phyloP scores from a whole-genome alignment of 1,140 invertebrate genomes.

The Lanistes nyassanus region DNA sequence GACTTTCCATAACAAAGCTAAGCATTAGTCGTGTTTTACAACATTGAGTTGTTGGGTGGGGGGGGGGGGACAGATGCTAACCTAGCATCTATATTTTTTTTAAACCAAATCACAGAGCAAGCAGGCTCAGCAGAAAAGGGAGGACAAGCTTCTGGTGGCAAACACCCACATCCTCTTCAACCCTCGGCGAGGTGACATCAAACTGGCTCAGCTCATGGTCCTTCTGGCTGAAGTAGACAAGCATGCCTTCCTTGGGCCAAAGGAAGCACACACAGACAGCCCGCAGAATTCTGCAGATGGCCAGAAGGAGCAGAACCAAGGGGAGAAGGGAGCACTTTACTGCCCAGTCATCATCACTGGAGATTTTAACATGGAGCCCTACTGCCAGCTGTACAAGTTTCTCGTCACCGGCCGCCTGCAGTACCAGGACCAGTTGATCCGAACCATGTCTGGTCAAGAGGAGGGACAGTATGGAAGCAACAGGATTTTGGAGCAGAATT shows the following conservation, averaged over 20 bases:
- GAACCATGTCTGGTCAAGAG: slow-evolving; percentile 61
- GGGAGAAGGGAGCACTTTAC: slow-evolving; percentile 62
- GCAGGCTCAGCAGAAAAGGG: slow-evolving; percentile 11
- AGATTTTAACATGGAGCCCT: slow-evolving; percentile 86
- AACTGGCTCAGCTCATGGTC: slow-evolving; percentile 83
- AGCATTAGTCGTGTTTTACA: too few species aligned
- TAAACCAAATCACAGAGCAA: slow-evolving; percentile 1
- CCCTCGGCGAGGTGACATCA: slow-evolving; percentile 85
- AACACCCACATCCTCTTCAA: slow-evolving; percentile 97
- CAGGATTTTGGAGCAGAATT: slow-evolving; percentile 43
- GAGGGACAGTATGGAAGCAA: slow-evolving; percentile 33
- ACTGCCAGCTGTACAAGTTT: slow-evolving; percentile 79
- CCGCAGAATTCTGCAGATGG: neutral
- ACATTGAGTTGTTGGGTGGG: too few species aligned
- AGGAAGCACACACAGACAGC: too few species aligned
- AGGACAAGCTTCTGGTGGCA: slow-evolving; percentile 76
- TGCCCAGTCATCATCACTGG: slow-evolving; percentile 86
- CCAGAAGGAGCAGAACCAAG: neutral
- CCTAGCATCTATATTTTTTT: too few species aligned
- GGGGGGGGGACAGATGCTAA: too few species aligned
- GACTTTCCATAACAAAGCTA: too few species aligned
- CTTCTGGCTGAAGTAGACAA: slow-evolving; percentile 84
- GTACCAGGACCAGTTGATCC: slow-evolving; percentile 66
- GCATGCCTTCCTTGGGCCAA: slow-evolving; percentile 34
- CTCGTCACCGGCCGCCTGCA: slow-evolving; percentile 76